These are phyloP conservation scores for Epistrophe grossulariae DNA, from an alignment of 2,888 invertebrate species.

Conservation along the genomic window DNA sequence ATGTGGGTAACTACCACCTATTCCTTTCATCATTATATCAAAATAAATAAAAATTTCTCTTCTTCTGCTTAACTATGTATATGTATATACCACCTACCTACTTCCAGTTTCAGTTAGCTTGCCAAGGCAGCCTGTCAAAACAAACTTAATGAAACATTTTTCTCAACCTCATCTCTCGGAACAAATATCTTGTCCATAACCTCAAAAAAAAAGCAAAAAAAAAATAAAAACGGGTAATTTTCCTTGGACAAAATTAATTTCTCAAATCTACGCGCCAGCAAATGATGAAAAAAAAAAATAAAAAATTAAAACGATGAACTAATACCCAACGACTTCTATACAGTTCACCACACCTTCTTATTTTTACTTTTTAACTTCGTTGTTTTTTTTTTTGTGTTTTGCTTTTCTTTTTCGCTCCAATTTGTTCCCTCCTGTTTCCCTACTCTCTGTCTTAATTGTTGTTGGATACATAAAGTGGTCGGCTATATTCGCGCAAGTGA, in stretches of 20 bases:
- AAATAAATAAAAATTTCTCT: slow-evolving; percentile 7
- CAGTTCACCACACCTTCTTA: slow-evolving; percentile 19
- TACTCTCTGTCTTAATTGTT: not conserved
- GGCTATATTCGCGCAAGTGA: slow-evolving; percentile 46
- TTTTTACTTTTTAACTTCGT: not conserved
- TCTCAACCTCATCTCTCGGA: slow-evolving; percentile 36
- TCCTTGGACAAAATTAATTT: slow-evolving; percentile 56
- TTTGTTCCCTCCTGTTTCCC: slow-evolving; percentile 21
- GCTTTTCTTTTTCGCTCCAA: slow-evolving; percentile 55
- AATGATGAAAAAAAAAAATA: slow-evolving; percentile 22
- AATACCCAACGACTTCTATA: slow-evolving; percentile 26
- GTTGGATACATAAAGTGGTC: slow-evolving; percentile 17
- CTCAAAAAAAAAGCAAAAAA: slow-evolving; percentile 43
- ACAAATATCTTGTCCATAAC: slow-evolving; percentile 45
- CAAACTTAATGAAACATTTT: slow-evolving; percentile 41
- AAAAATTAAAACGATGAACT: slow-evolving; percentile 36
- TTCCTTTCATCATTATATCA: not conserved
- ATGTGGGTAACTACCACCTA: not conserved
- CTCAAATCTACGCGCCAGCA: slow-evolving; percentile 53
- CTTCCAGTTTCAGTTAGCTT: not conserved
- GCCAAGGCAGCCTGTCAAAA: slow-evolving; percentile 24
- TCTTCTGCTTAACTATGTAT: not conserved
- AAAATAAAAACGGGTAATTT: slow-evolving; percentile 54
- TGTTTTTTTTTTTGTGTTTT: slow-evolving; percentile 49
- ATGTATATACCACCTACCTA: not conserved